These are phyloP conservation scores for Argyresthia goedartella DNA, from an alignment of 2,888 invertebrate species.

Conservation along the genomic window DNA sequence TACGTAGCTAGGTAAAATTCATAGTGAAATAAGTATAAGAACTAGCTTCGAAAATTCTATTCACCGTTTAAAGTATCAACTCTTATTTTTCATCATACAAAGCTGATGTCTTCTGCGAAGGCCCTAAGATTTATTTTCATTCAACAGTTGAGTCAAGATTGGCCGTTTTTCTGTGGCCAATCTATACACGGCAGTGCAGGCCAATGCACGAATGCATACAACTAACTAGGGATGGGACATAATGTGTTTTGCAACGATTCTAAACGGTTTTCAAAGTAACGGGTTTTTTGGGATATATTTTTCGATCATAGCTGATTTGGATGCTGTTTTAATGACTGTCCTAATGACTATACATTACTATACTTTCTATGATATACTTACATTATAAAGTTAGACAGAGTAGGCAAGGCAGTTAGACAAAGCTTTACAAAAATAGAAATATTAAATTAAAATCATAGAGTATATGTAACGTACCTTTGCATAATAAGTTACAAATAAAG, in stretches of 20 bases:
- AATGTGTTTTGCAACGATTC: background rate
- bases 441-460: too few species aligned
- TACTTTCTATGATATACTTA: too few species aligned
- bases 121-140: background rate
- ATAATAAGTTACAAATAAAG: too few species aligned
- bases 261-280: background rate
- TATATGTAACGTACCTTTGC: too few species aligned
- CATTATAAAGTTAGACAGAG: too few species aligned
- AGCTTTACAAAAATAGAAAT: too few species aligned
- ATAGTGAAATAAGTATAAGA: slow-evolving; percentile 68
- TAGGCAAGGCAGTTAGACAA: too few species aligned
- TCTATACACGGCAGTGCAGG: slow-evolving; percentile 51
- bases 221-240: slow-evolving; percentile 57
- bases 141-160: slow-evolving; percentile 13
- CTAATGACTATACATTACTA: too few species aligned
- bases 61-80: slow-evolving; percentile 5
- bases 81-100: background rate
- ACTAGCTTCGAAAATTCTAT: slow-evolving; percentile 50
- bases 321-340: too few species aligned
- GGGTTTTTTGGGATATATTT: background rate
- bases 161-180: slow-evolving; percentile 22
- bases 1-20: slow-evolving; percentile 66
- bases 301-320: background rate
- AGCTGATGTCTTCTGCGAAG: background rate
- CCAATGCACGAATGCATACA: slow-evolving; percentile 70